Base-by-base conservation (phyloP, 2,888 invertebrate genomes). In the Callinectes sapidus region DNA sequence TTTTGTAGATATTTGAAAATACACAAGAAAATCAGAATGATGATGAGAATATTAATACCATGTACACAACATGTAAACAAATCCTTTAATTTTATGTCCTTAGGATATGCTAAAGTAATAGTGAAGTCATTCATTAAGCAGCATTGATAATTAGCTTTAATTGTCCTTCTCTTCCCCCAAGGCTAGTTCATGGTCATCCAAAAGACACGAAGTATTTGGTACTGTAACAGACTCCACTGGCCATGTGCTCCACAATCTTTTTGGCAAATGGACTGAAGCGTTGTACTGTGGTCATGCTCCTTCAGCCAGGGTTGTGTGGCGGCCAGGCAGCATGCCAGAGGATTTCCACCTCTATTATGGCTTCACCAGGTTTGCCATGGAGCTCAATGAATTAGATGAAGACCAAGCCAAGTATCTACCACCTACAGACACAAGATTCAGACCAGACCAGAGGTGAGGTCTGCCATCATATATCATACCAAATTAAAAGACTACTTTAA, bases 181-280 rank as follows among this genome's bases (percentile, higher is more conserved):
- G 97, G 97, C 97, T 0, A 97, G 97, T 94, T 97, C 98, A 95
- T 98, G 97, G 97, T 97, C 98, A 3, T 97, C 97, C 92, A 97
- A 97, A 95, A 96, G 97, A 3, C 97, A 98, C 96, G 98, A 98
- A 96, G 97, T 98, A 55, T 97, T 97, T 94, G 98, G 98, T 23
- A 96, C 95, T 28, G 96, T 97, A 3, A 95, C 96, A 28, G 96
- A 96, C 94, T 96, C 96, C 90, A 96, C 96, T 10, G 97, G 97
- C 0, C 96, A 96, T 95, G 96, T 97, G 16, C 96, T 97, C 95
- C 96, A 96, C 94, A 96, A 97, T 91, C 96, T 98, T 90, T 97
- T 97, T 95, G 98, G 98, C 0, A 97, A 97, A 95, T 98, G 98
- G 98, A 97, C 97, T 91, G 98, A 98, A 95, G 97, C 97, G 0